A percentile compares a stretch with the other conserved stretches of the same genome.
These are phyloP conservation scores for Microctonus hyperodae DNA, from an alignment of 2,888 invertebrate species.

Conservation along the genomic window DNA sequence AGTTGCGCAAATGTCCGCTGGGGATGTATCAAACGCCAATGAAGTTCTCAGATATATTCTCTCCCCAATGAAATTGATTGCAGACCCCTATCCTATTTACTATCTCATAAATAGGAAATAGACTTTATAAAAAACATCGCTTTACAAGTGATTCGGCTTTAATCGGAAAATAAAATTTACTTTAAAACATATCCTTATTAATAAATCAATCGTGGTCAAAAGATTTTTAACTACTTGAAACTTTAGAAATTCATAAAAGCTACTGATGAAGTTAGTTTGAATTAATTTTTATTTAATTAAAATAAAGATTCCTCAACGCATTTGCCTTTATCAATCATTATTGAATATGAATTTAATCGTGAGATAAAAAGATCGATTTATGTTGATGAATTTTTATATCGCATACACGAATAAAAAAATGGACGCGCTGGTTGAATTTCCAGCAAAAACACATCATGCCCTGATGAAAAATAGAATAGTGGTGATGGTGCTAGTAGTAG, in stretches of 20 bases:
- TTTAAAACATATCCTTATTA: neutral
- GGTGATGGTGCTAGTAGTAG: neutral
- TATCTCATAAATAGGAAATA: neutral
- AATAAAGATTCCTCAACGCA: neutral
- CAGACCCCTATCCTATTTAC: neutral
- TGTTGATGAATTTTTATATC: conserved; percentile 24
- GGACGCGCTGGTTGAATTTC: conserved; percentile 32
- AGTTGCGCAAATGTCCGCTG: neutral
- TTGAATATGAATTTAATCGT: neutral
- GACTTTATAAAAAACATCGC: neutral
- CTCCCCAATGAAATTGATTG: conserved; percentile 9
- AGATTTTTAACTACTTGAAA: neutral
- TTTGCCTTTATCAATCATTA: neutral
- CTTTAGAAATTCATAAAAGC: neutral
- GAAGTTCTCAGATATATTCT: neutral
- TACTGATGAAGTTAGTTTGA: neutral
- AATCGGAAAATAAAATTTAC: neutral
- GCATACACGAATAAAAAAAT: conserved; percentile 7
- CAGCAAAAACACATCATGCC: conserved; percentile 22
- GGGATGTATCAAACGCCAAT: neutral
- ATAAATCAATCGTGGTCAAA: neutral
- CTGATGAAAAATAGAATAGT: conserved; percentile 6
- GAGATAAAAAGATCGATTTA: neutral
- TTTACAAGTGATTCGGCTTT: neutral
- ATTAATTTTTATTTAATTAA: neutral